These are phyloP conservation scores for Yponomeuta evonymella DNA, from an alignment of 2,888 invertebrate species.

Conservation along the genomic window DNA sequence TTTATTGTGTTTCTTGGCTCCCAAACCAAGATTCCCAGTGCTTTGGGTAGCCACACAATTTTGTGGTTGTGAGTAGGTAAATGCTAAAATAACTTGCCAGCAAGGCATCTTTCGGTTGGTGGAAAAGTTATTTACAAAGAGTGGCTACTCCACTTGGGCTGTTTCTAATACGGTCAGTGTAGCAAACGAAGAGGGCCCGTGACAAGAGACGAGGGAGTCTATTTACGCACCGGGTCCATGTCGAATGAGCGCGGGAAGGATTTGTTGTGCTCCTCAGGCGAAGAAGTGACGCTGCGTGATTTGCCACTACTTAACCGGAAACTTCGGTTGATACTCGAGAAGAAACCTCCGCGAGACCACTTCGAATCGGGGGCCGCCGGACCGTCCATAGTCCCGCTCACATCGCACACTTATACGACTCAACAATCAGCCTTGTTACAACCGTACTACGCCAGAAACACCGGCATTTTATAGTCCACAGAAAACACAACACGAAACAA, in stretches of 20 bases:
- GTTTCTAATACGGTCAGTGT: too few species aligned
- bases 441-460: conserved; percentile 43
- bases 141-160: too few species aligned
- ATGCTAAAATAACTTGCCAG: too few species aligned
- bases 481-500: background rate
- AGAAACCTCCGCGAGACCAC: conserved; percentile 67
- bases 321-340: conserved; percentile 66
- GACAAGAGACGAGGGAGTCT: too few species aligned
- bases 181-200: too few species aligned
- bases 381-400: conserved; percentile 64
- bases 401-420: conserved; percentile 60
- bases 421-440: conserved; percentile 48
- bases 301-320: conserved; percentile 58
- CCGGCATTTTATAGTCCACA: conserved; percentile 32
- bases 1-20: too few species aligned
- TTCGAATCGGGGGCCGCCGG: conserved; percentile 47
- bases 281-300: conserved; percentile 44
- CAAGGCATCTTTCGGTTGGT: too few species aligned
- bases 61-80: too few species aligned
- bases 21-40: too few species aligned
- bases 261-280: conserved; percentile 35
- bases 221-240: conserved; percentile 32
- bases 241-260: conserved; percentile 45
- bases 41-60: too few species aligned
- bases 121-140: too few species aligned